Conservation (phyloP, 2,888 invertebrate species). For the Plusia festucae region DNA sequence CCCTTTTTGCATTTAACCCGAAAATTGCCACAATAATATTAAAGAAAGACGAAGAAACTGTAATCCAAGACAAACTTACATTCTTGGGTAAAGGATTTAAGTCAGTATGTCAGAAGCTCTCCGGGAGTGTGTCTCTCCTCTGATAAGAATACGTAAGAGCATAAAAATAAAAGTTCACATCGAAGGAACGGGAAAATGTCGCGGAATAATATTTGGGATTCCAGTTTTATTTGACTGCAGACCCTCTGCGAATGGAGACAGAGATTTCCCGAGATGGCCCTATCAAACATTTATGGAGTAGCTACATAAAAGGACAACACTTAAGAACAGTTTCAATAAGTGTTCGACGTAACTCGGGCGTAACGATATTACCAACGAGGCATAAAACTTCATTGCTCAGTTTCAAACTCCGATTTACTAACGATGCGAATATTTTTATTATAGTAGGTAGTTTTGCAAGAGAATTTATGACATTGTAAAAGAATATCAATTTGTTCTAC, state of each 20-base stretch:
- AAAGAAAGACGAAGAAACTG: slow-evolving; percentile 66
- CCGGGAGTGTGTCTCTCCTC: slow-evolving; percentile 84
- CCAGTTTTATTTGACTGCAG: slow-evolving; percentile 88
- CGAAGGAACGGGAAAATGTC: slow-evolving; percentile 87
- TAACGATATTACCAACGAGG: slow-evolving; percentile 61
- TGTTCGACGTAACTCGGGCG: slow-evolving; percentile 79
- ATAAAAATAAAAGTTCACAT: slow-evolving; percentile 90
- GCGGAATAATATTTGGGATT: slow-evolving; percentile 89
- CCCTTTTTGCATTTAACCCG: slow-evolving; percentile 47
- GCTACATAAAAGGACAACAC: slow-evolving; percentile 89
- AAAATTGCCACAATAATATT: slow-evolving; percentile 63
- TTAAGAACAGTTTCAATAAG: slow-evolving; percentile 88
- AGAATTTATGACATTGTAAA: background rate
- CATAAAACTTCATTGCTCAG: slow-evolving; percentile 54
- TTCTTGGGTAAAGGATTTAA: slow-evolving; percentile 81
- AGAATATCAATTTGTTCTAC: background rate
- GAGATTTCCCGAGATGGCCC: slow-evolving; percentile 89
- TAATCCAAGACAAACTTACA: slow-evolving; percentile 77
- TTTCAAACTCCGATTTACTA: slow-evolving; percentile 46
- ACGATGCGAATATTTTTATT: slow-evolving; percentile 44
- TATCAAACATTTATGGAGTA: slow-evolving; percentile 89
- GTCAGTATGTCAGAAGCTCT: slow-evolving; percentile 85
- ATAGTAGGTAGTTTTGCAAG: slow-evolving; percentile 7
- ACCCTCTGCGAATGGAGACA: slow-evolving; percentile 88
- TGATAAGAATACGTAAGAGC: slow-evolving; percentile 88